These are phyloP conservation scores for Drosophila meridiana DNA, from an alignment of 2,888 invertebrate species.

Conservation along the genomic window DNA sequence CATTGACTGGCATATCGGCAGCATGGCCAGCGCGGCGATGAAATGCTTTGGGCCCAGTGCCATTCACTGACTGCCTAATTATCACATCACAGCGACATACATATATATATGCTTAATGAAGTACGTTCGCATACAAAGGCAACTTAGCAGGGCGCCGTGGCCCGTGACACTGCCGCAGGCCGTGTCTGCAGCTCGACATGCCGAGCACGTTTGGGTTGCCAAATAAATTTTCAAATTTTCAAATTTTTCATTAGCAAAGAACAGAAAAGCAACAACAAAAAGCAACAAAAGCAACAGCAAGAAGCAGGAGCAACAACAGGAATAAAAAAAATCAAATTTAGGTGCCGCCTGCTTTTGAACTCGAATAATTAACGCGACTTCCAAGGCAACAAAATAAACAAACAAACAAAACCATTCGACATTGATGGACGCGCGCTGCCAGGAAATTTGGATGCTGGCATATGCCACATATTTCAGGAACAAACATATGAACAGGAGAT, in stretches of 20 bases:
- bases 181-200: slow-evolving; percentile 20
- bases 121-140: background rate
- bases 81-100: background rate
- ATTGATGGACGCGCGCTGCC: slow-evolving; percentile 1
- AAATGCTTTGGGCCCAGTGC: background rate
- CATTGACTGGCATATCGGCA: background rate
- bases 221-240: slow-evolving; percentile 58
- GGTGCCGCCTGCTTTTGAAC: slow-evolving; percentile 19
- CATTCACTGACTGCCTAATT: background rate
- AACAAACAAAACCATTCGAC: slow-evolving; percentile 15
- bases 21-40: background rate
- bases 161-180: background rate
- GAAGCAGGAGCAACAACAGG: background rate
- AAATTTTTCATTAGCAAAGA: slow-evolving; percentile 51
- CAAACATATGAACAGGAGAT: no score
- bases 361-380: slow-evolving; percentile 43
- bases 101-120: background rate
- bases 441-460: no score
- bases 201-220: slow-evolving; percentile 48
- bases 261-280: slow-evolving; percentile 5
- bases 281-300: background rate
- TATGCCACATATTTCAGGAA: background rate
- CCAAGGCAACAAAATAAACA: slow-evolving; percentile 5
- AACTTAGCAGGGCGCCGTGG: background rate
- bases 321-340: slow-evolving; percentile 43